Percentiles rank a stretch among this genome's conserved stretches.
Conservation (phyloP, 2,797 vertebrate genomes). For the Rhodeus uyekii region DNA sequence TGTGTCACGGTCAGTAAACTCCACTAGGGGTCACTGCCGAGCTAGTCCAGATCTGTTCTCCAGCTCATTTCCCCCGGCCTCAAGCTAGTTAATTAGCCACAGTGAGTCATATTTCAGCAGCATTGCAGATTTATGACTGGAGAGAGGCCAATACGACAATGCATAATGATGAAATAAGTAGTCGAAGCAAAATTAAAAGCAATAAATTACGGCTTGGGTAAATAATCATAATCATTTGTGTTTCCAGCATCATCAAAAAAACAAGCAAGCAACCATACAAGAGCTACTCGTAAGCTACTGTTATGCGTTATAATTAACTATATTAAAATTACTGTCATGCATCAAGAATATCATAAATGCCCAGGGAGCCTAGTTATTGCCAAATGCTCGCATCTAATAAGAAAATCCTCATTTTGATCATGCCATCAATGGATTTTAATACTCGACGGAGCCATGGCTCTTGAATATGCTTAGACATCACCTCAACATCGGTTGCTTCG, state of each 20-base stretch:
- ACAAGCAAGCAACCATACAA: not conserved
- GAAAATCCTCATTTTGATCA: not conserved
- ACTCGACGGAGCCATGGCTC: not conserved
- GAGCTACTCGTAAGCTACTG: not conserved
- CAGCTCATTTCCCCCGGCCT: not conserved
- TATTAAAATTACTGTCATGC: not conserved
- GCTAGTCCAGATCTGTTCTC: not conserved
- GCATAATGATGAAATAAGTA: slow-evolving; percentile 25
- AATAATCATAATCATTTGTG: slow-evolving; percentile 1
- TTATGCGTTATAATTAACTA: slow-evolving; percentile 4
- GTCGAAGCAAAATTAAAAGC: slow-evolving; percentile 20
- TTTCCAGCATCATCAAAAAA: slow-evolving; percentile 7
- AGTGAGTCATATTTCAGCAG: slow-evolving; percentile 21
- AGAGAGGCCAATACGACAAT: slow-evolving; percentile 12
- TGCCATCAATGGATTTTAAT: not conserved
- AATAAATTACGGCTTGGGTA: slow-evolving; percentile 3
- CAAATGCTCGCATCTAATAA: not conserved
- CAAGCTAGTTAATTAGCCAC: not conserved
- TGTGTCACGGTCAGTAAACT: not conserved
- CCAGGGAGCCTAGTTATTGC: not conserved
- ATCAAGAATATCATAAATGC: not conserved
- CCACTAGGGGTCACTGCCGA: slow-evolving; percentile 17
- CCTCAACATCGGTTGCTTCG: slow-evolving; percentile 2
- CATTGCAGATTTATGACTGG: not conserved
- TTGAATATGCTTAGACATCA: not conserved